Base-by-base conservation (phyloP, 2,797 vertebrate genomes). In the Diceros bicornis region DNA sequence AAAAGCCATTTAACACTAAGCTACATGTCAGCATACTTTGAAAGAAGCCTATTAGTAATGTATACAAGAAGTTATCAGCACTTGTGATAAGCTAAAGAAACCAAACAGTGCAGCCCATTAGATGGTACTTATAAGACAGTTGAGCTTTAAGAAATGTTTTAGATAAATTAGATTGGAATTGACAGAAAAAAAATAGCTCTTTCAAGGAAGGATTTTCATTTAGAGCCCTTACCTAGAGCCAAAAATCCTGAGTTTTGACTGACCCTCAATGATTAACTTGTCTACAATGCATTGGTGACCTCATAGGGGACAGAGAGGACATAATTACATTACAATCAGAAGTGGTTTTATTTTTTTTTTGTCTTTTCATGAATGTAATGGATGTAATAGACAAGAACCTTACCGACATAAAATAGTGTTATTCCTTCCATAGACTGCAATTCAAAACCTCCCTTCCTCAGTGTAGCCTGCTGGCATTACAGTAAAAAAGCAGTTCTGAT, bases 41-140 rank as follows among this genome's bases (percentile, higher is more conserved):
- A 97, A 98, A 97, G 88, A 96, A 74, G 72, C 75, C 93, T 97
- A 91, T 97, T 97, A 97, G 97, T 97, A 97, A 96, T 97, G 93
- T 97, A 97, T 94, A 97, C 97, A 97, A 92, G 84, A 96, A 96
- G 92, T 97, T 98, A 97, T 97, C 97, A 97, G 98, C 77, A 78
- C 89, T 97, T 95, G 85, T 95, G 97, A 97, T 97, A 98, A 97
- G 96, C 68, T 90, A 94, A 97, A 95, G 84, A 97, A 98, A 97
- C 91, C 87, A 98, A 98, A 96, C 95, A 97, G 62, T 96, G 55
- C 92, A 93, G 92, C 79, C 96, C 97, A 97, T 98, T 97, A 98
- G 97, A 91, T 86, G 34, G 72, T 74, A 91, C 71, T 96, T 75
- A 32, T 72, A 77, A 79, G 84, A 97, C 91, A 93, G 91, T 55